phyloP scores from a whole-genome alignment of 2,797 vertebrate genomes.

The Scomberomorus guttatus region DNA sequence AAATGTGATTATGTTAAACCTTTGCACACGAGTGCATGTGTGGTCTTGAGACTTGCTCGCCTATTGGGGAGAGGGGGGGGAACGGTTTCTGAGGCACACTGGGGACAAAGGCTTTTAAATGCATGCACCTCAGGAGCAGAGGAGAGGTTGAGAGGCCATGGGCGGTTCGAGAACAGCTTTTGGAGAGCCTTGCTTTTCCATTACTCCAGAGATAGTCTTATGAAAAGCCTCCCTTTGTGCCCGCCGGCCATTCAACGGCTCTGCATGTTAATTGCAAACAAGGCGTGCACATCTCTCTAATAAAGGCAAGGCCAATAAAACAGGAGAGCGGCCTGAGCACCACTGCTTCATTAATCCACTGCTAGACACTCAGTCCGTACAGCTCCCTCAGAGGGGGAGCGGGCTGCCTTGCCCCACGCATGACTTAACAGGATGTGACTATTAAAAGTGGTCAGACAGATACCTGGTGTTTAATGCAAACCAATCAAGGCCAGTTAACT shows the following conservation, averaged over 20 bases:
- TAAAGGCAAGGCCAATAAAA: conserved; percentile 84
- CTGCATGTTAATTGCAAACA: conserved; percentile 87
- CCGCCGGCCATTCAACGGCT: conserved; percentile 80
- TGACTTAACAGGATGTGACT: conserved; percentile 81
- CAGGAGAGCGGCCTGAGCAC: conserved; percentile 76
- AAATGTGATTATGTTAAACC: conserved; percentile 66
- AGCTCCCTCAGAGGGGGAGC: conserved; percentile 68
- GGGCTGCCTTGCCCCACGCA: conserved; percentile 67
- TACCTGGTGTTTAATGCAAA: conserved; percentile 77
- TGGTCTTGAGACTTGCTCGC: conserved; percentile 73
- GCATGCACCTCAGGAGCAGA: conserved; percentile 83
- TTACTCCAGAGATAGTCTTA: conserved; percentile 83
- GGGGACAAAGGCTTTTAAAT: conserved; percentile 86
- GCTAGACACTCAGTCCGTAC: conserved; percentile 67
- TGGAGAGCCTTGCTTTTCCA: conserved; percentile 84
- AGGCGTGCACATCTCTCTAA: conserved; percentile 83
- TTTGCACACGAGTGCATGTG: conserved; percentile 76
- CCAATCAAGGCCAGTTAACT: conserved; percentile 77
- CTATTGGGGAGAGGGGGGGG: conserved; percentile 71
- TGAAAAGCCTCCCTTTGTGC: conserved; percentile 85
- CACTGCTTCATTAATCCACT: conserved; percentile 83
- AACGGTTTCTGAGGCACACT: conserved; percentile 75
- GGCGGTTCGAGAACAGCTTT: conserved; percentile 79
- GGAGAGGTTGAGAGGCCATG: conserved; percentile 83
- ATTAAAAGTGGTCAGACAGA: conserved; percentile 78